Conservation (phyloP, 2,888 invertebrate species). For the Netelia melanura region DNA sequence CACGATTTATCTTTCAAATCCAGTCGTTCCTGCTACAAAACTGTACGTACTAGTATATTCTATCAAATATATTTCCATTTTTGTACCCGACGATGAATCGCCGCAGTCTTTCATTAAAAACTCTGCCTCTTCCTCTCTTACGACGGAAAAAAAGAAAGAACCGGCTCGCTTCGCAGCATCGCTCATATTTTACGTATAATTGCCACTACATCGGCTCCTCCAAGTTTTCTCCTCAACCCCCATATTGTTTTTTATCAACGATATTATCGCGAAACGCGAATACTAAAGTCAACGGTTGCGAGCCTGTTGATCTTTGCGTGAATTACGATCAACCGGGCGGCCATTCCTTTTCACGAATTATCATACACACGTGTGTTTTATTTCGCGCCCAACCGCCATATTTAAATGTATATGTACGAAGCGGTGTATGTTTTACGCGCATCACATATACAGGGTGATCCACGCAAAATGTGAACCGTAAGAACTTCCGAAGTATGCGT, state of each 20-base stretch:
- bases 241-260: conserved; percentile 5
- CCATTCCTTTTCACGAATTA: conserved; percentile 30
- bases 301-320: conserved; percentile 50
- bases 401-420: not conserved
- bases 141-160: conserved; percentile 21
- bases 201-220: conserved; percentile 59
- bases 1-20: too few relatives aligned
- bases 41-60: not conserved
- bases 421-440: not conserved
- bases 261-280: conserved; percentile 45
- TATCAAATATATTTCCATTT: conserved; percentile 1
- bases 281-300: conserved; percentile 46
- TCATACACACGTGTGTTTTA: conserved; percentile 19
- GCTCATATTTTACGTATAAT: conserved; percentile 63
- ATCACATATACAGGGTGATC: not conserved
- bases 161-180: conserved; percentile 38
- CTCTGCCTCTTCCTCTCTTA: not conserved
- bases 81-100: conserved; percentile 46
- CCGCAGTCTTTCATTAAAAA: conserved; percentile 54
- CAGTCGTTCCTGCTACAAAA: conserved; percentile 3
- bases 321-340: conserved; percentile 49
- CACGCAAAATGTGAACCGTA: too few relatives aligned
- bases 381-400: not conserved
- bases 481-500: too few relatives aligned
- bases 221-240: conserved; percentile 20